Base-by-base conservation (phyloP, 2,888 invertebrate genomes). In the Drosophila buzzatii region DNA sequence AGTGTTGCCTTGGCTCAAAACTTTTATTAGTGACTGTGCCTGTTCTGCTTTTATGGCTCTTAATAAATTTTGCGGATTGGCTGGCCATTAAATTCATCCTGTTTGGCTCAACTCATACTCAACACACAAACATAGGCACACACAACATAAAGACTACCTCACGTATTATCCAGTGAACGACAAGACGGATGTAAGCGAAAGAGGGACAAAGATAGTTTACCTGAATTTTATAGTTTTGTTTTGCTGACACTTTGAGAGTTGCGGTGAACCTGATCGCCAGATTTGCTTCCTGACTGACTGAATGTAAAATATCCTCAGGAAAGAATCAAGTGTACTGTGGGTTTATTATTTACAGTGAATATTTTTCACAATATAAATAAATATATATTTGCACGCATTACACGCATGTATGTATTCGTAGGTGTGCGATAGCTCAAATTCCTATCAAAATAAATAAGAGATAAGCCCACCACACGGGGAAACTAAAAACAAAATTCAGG, bases 361-460 rank as follows among this genome's bases (percentile, higher is more conserved):
- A 5, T 14, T 37, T 14, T 14, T 37, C 5, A 14, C 16, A 39
- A 6, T 18, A 16, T 42, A 61, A 64, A 27, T 52, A 16, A 33
- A 16, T 47, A 41, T 44, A 53, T 31, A 53, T n/a, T 42, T 44
- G 47, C 0, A 27, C 5, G 27, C 27, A 27, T 27, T 27, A 27
- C 5, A 3, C 27, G 27, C 6, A 27, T 27, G 27, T 27, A 27
- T 27, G 27, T 27, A 27, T 27, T 27, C 27, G 27, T 27, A 37
- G 27, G 44, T 61, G 33, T 45, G 33, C 63, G 66, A 49, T 69
- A 70, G 71, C 67, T 74, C 18, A 73, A 82, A 87, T 85, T 87
- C 73, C 63, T 85, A 77, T 67, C 70, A 51, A 49, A 77, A 72
- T 82, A 80, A 65, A 73, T 57, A 71, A 69, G 53, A 85, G 87